Evolutionary conservation across 2,113 vertebrate genomes (phyloP), one percentile per base, ranked within the genome.

Genomic region (Oenanthe melanoleuca): DNA sequence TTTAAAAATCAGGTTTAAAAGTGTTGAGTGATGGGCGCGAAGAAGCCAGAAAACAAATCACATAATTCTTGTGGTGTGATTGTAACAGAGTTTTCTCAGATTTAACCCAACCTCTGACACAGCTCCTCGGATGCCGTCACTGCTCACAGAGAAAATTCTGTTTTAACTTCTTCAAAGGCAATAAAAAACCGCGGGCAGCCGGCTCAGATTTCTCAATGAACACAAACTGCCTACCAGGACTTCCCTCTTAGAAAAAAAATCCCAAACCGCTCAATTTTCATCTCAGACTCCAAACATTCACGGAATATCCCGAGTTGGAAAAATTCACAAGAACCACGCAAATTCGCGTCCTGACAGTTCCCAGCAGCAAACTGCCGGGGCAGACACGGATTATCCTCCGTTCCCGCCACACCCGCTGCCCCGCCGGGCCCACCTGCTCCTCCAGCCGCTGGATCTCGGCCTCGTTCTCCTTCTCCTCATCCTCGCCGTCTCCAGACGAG

Each of bases 1-100:
- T 1, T 29, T 53, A 31, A 56, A 33, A 38, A 4, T 18, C 14
- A 0, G 2, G 9, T 14, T 50, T 16, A 21, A n/a, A 60, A 37
- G 5, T 1, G 9, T 8, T 21, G 9, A 86, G 37, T 0, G 24
- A 17, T 0, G 1, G 9, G 5, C 2, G 3, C 0, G 29, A 42
- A 55, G 5, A 61, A 56, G 47, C 0, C 11, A 9, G 3, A 31
- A 20, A 34, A 45, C 0, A 18, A 60, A 69, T 4, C 5, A 4
- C 0, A 7, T 2, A 11, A 3, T 18, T 11, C 9, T 18, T 19
- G 8, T 9, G 2, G 2, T 0, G 4, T 1, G 11, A 5, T 38
- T 37, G 3, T 4, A 2, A 23, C 5, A 17, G 14, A 28, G 16
- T n/a, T 25, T 14, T 6, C 11, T 47, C 20, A 25, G 8, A 19